A percentile compares a stretch with the other conserved stretches of the same genome.
Evolutionary conservation across 92 coral and sea anemone genomes (phyloP).

Genomic region (Phymanthus crucifer): DNA sequence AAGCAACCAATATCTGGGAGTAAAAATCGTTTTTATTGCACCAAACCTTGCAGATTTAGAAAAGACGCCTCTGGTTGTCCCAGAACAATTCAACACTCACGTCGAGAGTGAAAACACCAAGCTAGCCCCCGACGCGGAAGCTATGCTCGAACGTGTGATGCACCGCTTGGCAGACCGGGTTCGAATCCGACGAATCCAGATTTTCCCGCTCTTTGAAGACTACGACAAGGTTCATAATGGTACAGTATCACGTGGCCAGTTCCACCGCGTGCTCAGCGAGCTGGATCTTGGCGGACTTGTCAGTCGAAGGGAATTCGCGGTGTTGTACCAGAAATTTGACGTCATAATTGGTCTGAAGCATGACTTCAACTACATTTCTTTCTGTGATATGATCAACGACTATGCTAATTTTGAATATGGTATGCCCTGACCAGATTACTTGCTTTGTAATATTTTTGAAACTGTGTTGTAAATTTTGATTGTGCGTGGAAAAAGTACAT

Average conservation of each 20-base stretch:
- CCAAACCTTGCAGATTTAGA: conserved; percentile 67
- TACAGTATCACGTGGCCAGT: conserved; percentile 94
- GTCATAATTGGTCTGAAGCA: conserved; percentile 94
- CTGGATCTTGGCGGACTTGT: conserved; percentile 95
- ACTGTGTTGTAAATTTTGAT: not conserved
- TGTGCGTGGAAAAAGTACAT: not conserved
- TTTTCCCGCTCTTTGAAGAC: conserved; percentile 99
- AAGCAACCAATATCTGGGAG: not conserved
- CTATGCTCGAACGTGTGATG: conserved; percentile 86
- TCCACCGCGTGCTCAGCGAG: conserved; percentile 96
- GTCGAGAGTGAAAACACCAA: conserved; percentile 78
- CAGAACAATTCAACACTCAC: conserved; percentile 78
- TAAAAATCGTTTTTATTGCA: not conserved
- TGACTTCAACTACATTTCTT: conserved; percentile 93
- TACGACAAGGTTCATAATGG: conserved; percentile 99
- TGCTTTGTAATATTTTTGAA: not conserved
- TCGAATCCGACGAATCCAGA: conserved; percentile 92
- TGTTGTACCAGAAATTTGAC: conserved; percentile 83
- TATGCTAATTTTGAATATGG: conserved; percentile 91
- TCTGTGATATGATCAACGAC: conserved; percentile 90
- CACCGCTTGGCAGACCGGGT: conserved; percentile 98
- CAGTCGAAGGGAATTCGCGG: conserved; percentile 84
- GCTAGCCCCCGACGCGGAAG: conserved; percentile 78
- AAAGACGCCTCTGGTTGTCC: conserved; percentile 83
- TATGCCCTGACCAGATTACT: conserved; percentile 61